A percentile compares a stretch with the other conserved stretches of the same genome.
phyloP scores from a whole-genome alignment of 53 echinoderm and acorn worm species.

The Echinometra lucunter region DNA sequence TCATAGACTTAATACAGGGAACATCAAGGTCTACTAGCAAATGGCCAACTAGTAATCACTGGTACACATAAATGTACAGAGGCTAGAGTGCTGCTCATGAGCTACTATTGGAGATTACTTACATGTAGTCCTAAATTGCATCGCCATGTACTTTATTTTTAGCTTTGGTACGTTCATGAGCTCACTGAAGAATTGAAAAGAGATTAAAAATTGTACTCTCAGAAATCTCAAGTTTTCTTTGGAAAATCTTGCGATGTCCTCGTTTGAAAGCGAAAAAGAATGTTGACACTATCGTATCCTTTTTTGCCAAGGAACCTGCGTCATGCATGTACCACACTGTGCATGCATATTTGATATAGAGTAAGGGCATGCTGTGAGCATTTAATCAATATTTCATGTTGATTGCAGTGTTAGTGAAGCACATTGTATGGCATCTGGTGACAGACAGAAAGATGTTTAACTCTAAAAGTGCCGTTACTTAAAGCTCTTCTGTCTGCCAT shows the following conservation, averaged over 20 bases:
- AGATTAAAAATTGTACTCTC: no score
- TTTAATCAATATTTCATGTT: conserved; percentile 26
- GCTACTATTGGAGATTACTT: no score
- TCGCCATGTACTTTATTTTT: no score
- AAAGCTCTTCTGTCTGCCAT: no score
- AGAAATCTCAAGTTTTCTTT: background rate
- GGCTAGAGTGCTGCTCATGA: no score
- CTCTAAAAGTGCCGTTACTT: background rate
- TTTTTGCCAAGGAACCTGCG: background rate
- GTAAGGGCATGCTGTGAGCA: background rate
- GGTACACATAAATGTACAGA: no score
- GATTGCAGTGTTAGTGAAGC: background rate
- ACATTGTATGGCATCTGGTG: background rate
- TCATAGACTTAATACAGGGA: no score
- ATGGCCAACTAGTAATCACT: no score
- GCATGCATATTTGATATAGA: conserved; percentile 22
- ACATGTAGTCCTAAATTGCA: no score
- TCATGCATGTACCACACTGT: background rate
- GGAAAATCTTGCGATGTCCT: background rate
- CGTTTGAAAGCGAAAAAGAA: background rate
- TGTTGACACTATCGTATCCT: background rate
- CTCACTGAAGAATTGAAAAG: no score
- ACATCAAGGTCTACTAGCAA: no score
- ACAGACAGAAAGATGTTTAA: background rate
- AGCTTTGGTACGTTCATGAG: no score